Conservation (phyloP, 2,888 invertebrate genomes). For the Eucera pruinosa region DNA sequence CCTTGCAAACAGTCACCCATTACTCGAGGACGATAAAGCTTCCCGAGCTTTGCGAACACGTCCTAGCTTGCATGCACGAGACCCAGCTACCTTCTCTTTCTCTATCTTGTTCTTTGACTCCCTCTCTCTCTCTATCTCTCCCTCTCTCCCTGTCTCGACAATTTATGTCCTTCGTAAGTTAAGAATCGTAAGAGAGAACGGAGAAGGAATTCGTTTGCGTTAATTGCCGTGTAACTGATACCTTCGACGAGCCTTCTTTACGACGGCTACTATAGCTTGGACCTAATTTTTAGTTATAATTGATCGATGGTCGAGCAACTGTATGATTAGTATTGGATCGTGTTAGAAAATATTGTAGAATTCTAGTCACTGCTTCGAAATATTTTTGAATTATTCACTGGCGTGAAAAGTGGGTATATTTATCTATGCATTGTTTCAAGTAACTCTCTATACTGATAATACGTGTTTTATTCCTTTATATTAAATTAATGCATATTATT, state of each 20-base stretch:
- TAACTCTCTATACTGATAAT: too few species aligned
- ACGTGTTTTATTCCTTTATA: too few species aligned
- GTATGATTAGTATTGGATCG: too few species aligned
- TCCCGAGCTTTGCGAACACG: conserved; percentile 61
- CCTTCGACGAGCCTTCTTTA: neutral
- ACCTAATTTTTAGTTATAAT: neutral
- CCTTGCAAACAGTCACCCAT: conserved; percentile 73
- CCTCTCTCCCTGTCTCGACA: conserved; percentile 11
- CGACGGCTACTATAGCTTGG: neutral
- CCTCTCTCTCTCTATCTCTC: neutral
- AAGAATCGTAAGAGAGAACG: conserved; percentile 56
- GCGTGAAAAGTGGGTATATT: too few species aligned
- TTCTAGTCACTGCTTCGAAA: too few species aligned
- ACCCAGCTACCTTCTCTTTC: neutral
- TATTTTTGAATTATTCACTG: too few species aligned
- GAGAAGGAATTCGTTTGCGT: conserved; percentile 33
- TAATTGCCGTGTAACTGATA: conserved; percentile 43
- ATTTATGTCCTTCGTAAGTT: conserved; percentile 64
- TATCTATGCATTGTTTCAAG: too few species aligned
- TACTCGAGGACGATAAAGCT: conserved; percentile 72
- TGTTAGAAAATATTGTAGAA: too few species aligned
- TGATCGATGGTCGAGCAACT: neutral
- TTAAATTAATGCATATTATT: too few species aligned
- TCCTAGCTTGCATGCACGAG: conserved; percentile 57
- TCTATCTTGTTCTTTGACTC: neutral